phyloP scores from a whole-genome alignment of 1,140 invertebrate species.

The Araneus ventricosus region DNA sequence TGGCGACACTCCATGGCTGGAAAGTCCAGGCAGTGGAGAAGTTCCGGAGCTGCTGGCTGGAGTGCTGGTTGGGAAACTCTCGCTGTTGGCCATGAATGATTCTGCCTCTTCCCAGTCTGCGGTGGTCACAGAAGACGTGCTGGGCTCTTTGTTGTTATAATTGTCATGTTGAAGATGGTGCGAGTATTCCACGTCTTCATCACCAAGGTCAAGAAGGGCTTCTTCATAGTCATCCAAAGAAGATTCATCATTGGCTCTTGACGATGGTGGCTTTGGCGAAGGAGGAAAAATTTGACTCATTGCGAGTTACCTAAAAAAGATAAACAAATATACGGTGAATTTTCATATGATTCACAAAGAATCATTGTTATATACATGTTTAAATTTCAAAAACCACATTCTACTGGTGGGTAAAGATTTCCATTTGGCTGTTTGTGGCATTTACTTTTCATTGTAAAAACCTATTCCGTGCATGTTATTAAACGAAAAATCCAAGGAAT shows the following conservation, averaged over 20 bases:
- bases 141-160: background rate
- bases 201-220: constrained; percentile 42
- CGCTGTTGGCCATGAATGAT: constrained; percentile 48
- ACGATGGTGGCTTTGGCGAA: background rate
- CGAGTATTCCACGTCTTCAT: constrained; percentile 8
- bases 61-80: constrained; percentile 48
- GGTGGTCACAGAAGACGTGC: constrained; percentile 44
- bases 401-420: background rate
- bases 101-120: constrained; percentile 70
- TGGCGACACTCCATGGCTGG: constrained; percentile 65
- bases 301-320: constrained; percentile 8
- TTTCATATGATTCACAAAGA: no score
- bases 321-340: no score
- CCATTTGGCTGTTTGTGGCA: no score
- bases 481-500: no score
- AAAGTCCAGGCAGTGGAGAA: constrained; percentile 39
- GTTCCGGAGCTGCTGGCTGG: constrained; percentile 54
- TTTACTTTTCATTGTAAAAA: no score
- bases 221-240: constrained; percentile 65
- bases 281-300: constrained; percentile 53
- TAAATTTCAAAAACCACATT: background rate
- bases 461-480: no score
- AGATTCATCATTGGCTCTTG: constrained; percentile 48
- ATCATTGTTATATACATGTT: no score
- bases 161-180: background rate